Percentiles rank a stretch among this genome's conserved stretches.
Evolutionary conservation across 2,797 vertebrate genomes (phyloP).

Genomic region (Aulostomus chinensis): DNA sequence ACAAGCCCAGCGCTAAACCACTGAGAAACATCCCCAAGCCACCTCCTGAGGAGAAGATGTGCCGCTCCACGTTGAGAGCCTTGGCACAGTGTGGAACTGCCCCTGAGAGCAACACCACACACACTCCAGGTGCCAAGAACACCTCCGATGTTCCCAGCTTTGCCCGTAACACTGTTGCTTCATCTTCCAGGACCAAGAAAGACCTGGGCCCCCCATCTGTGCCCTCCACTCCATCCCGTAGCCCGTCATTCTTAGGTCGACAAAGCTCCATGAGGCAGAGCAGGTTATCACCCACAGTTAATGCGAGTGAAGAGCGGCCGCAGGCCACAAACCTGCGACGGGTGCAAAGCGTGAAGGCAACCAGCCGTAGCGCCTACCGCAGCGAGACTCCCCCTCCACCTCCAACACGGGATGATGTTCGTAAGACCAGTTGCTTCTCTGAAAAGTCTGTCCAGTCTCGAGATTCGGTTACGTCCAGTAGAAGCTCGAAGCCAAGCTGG

Average conservation of each 20-base stretch:
- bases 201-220: conserved; percentile 68
- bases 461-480: conserved; percentile 71
- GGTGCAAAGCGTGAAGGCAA: conserved; percentile 82
- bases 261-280: conserved; percentile 79
- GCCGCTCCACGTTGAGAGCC: conserved; percentile 84
- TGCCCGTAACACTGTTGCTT: conserved; percentile 92
- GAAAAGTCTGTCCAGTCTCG: conserved; percentile 82
- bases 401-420: conserved; percentile 35
- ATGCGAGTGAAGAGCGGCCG: conserved; percentile 65
- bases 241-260: conserved; percentile 76
- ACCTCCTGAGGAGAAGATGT: conserved; percentile 88
- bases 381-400: conserved; percentile 69
- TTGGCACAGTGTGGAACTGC: conserved; percentile 62
- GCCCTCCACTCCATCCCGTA: conserved; percentile 71
- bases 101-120: conserved; percentile 68
- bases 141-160: conserved; percentile 83
- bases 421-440: conserved; percentile 76
- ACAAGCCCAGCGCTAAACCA: conserved; percentile 90
- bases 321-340: conserved; percentile 75
- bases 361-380: conserved; percentile 71
- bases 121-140: conserved; percentile 60
- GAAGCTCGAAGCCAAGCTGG: conserved; percentile 82
- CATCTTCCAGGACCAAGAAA: conserved; percentile 86
- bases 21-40: conserved; percentile 83
- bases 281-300: conserved; percentile 26